Evolutionary conservation across 2,797 vertebrate genomes (phyloP).

Genomic region (Pseudochirops cupreus): DNA sequence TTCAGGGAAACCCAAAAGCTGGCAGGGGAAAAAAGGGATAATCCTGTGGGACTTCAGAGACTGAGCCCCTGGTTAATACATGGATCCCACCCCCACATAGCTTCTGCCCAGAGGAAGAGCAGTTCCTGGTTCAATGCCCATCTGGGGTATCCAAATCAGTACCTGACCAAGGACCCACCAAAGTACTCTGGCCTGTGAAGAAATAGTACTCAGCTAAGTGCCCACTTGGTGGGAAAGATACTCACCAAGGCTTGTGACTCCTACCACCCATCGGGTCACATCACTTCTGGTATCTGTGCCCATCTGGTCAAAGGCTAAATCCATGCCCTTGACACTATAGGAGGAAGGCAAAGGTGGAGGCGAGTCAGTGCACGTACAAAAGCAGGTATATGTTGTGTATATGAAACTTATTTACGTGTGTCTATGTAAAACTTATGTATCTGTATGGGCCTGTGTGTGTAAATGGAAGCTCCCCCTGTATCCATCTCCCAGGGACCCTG

Average conservation of each 20-base stretch:
- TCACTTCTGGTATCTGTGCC: constrained; percentile 18
- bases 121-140: background rate
- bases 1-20: background rate
- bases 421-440: background rate
- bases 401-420: background rate
- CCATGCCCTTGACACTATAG: constrained; percentile 69
- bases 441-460: background rate
- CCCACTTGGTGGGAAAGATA: background rate
- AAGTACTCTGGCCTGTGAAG: background rate
- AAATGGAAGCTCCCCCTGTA: background rate
- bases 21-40: background rate
- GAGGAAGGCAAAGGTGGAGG: background rate
- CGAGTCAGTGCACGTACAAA: background rate
- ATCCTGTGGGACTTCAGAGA: background rate
- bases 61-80: background rate
- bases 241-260: constrained; percentile 40
- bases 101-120: background rate
- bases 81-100: background rate
- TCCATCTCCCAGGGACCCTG: background rate
- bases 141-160: background rate
- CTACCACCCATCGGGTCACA: constrained; percentile 64
- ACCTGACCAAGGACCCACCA: background rate
- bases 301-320: constrained; percentile 61
- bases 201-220: background rate
- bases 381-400: background rate